Evolutionary conservation across 2,888 invertebrate genomes (phyloP), one percentile per base, ranked within the genome.

Genomic region (Pterostichus niger): DNA sequence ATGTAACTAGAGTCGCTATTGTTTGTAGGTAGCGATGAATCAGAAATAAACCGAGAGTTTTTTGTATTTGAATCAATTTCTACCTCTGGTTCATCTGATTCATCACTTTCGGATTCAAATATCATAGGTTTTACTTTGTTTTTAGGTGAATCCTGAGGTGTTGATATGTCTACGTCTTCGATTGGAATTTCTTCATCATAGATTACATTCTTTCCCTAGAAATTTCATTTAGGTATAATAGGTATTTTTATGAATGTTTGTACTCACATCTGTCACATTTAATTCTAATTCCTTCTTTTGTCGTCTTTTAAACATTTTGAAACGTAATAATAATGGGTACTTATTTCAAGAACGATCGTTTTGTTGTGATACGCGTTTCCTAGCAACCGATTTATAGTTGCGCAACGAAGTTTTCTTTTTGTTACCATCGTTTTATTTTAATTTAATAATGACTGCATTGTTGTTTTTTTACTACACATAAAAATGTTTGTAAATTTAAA

Each of bases 141-240:
- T 75, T 59, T 59, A 9, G 75, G 44, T n/a, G 82, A 56, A 75
- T 46, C 59, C 5, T n/a, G 59, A 17, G 33, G 44, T 15, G 76
- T 59, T 13, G 76, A 46, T 13, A 61, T 46, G 24, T 77, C 77
- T 15, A 68, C 52, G 49, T 73, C 59, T 49, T 84, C 84, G n/a
- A 83, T 78, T 11, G 84, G 76, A 49, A 76, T 77, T 56, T 82
- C 83, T 44, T 83, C 85, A 64, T 85, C 84, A 15, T 77, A 82
- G 44, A 81, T 59, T 15, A 83, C 76, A 52, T 79, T 52, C 49
- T 84, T 80, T 61, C 81, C 83, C 84, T 85, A 52, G n/a, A 54
- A 15, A 56, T 40, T 54, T 4, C 17, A 4, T n/a, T 71, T 44
- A 15, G 9, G 3, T 44, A n/a, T 24, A 59, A 24, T 40, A n/a